Evolutionary conservation across 1,140 invertebrate species (phyloP), one percentile per base, ranked within the genome.

Genomic region (Solenopsis fugax): DNA sequence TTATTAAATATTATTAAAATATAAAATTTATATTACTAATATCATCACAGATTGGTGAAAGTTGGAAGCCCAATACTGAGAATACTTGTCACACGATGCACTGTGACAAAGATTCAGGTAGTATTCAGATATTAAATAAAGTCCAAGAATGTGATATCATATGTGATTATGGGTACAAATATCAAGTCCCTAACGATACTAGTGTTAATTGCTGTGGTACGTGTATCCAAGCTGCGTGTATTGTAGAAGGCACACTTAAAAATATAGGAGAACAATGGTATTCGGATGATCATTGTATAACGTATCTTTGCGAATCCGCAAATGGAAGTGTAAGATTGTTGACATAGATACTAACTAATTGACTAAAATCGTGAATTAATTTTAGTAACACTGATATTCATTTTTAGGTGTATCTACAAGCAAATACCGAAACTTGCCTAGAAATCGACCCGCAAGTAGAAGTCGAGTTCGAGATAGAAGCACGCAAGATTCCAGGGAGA

Each of bases 131-230:
- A 88, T 96, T 95, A 82, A 91, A 93, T 72, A 96, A 80, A 4
- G 84, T 91, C 1, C 90, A 93, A 48, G 91, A 94, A 65, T 95
- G 94, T 60, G 56, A 88, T 48, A 88, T 52, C 13, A 56, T 73
- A 13, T 95, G 94, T 48, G 92, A 94, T 18, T 71, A 91, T 71
- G 96, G 96, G 0, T 96, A 88, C 69, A 91, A 94, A 72, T 96
- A 96, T 67, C 84, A 88, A 67, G 84, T 94, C 4, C 88, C 95
- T 2, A 64, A 89, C 0, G 50, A 93, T 41, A 93, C 90, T 18
- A 95, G 94, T 16, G 90, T 92, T 3, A 91, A 95, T 81, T 97
- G 97, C 88, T 97, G 97, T 86, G 97, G 97, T 7, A 93, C 95
- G 37, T 97, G 97, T 90, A 86, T 96, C 48, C 96, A 96, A 58